Percentiles rank a stretch among this genome's conserved stretches.
Evolutionary conservation across 1,140 invertebrate genomes (phyloP).

Genomic region (Elymnias hypermnestra): DNA sequence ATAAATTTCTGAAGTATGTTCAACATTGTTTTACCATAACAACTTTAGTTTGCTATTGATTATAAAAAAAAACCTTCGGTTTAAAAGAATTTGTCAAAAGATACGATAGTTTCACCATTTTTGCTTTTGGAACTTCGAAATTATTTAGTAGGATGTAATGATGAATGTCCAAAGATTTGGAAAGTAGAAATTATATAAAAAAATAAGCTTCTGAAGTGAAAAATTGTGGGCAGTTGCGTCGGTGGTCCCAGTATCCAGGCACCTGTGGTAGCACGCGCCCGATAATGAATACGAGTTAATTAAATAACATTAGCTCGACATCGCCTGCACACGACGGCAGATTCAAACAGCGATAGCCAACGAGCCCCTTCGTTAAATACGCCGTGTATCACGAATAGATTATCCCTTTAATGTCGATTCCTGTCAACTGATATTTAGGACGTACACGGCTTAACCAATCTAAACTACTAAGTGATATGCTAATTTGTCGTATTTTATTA

Average conservation of each 20-base stretch:
- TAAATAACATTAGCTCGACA: conserved; percentile 66
- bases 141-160: background rate
- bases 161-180: too few relatives aligned
- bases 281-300: conserved; percentile 74
- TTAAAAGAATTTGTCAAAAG: too few relatives aligned
- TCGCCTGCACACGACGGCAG: conserved; percentile 62
- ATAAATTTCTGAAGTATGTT: too few relatives aligned
- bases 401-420: conserved; percentile 22
- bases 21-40: too few relatives aligned
- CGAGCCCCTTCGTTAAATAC: conserved; percentile 48
- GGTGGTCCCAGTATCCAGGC: conserved; percentile 44
- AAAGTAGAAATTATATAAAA: too few relatives aligned
- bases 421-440: conserved; percentile 15
- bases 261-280: conserved; percentile 49
- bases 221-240: conserved; percentile 15
- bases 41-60: too few relatives aligned
- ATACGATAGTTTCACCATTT: too few relatives aligned
- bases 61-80: too few relatives aligned
- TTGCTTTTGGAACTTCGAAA: too few relatives aligned
- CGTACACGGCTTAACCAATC: conserved; percentile 1
- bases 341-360: conserved; percentile 50
- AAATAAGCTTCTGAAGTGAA: too few relatives aligned
- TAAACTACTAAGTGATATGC: too few relatives aligned
- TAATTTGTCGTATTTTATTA: too few relatives aligned
- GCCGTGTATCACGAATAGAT: conserved; percentile 41